These are phyloP conservation scores for Hymenopus coronatus DNA, from an alignment of 2,888 invertebrate species.

Conservation along the genomic window DNA sequence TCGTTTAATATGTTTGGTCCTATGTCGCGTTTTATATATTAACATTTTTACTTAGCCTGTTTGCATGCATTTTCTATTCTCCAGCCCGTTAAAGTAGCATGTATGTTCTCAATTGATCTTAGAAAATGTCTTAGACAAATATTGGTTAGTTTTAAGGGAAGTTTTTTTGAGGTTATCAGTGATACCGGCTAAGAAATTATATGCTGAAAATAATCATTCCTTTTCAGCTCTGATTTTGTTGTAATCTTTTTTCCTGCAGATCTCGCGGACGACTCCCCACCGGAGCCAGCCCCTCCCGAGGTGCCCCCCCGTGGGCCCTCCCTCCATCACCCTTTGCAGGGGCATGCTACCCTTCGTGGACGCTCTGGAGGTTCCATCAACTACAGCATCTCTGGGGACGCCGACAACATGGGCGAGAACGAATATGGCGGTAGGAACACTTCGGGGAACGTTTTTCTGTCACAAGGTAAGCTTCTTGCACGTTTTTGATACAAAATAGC, in stretches of 20 bases:
- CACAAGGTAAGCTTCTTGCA: constrained; percentile 28
- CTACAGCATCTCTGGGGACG: constrained; percentile 24
- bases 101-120: too few species aligned
- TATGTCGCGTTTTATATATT: too few species aligned
- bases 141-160: too few species aligned
- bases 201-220: too few species aligned
- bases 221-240: too few species aligned
- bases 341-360: constrained; percentile 24
- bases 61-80: too few species aligned
- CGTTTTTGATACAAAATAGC: not conserved
- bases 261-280: constrained; percentile 71
- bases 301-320: constrained; percentile 84
- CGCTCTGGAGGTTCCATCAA: constrained; percentile 18
- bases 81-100: too few species aligned
- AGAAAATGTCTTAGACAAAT: too few species aligned
- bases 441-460: constrained; percentile 28
- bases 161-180: too few species aligned
- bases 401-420: constrained; percentile 15
- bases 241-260: constrained; percentile 42
- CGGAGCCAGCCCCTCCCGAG: constrained; percentile 82
- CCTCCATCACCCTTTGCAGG: constrained; percentile 52
- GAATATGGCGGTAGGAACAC: constrained; percentile 14
- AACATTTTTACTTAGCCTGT: too few species aligned
- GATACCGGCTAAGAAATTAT: too few species aligned
- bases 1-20: too few species aligned